Conservation (phyloP, 2,888 invertebrate species). For the Odontomyia ornata region DNA sequence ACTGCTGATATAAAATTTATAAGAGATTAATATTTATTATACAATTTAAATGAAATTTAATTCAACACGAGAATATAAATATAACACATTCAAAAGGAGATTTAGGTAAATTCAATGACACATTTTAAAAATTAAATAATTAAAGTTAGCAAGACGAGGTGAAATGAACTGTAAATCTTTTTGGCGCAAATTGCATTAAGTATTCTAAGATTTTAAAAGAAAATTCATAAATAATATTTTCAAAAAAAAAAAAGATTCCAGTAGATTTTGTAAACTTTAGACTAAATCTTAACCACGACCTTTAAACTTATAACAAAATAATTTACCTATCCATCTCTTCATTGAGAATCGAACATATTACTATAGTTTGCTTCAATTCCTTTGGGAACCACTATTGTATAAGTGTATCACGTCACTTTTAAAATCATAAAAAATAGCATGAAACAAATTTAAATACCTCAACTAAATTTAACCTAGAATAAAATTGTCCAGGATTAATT, state of each 20-base stretch:
- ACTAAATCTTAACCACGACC: background rate
- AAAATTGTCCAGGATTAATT: too few relatives aligned
- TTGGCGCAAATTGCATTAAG: background rate
- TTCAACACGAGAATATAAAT: background rate
- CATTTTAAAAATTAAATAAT: background rate
- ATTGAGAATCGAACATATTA: too few relatives aligned
- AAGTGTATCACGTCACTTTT: too few relatives aligned
- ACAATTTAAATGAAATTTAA: slow-evolving; percentile 1
- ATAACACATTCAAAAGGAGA: background rate
- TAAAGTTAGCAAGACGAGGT: background rate
- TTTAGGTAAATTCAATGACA: slow-evolving; percentile 30
- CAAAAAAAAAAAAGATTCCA: background rate
- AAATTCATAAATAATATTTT: slow-evolving; percentile 19
- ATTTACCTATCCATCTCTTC: too few relatives aligned
- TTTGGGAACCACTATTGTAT: too few relatives aligned
- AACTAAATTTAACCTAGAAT: slow-evolving; percentile 8
- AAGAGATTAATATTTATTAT: background rate
- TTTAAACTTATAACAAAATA: background rate
- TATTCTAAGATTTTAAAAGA: slow-evolving; percentile 21
- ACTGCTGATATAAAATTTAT: slow-evolving; percentile 15
- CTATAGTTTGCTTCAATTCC: too few relatives aligned
- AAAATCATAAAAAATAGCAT: too few relatives aligned
- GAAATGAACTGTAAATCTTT: slow-evolving; percentile 7
- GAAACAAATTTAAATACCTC: background rate
- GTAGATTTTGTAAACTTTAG: slow-evolving; percentile 32